Conservation (phyloP, 1,140 invertebrate species). For the Pseudoatta argentina region DNA sequence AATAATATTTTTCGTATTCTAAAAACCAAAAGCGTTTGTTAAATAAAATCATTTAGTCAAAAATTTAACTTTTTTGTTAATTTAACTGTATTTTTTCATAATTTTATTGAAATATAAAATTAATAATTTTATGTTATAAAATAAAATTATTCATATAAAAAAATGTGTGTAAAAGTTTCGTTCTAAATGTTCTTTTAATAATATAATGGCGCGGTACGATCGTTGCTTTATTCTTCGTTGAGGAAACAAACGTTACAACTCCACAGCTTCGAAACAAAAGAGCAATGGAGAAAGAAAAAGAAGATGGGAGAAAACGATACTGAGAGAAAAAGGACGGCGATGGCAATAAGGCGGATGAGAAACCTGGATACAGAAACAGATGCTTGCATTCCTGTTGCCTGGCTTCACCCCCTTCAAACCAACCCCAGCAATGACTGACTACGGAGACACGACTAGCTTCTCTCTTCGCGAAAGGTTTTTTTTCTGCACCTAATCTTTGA, state of each 20-base stretch:
- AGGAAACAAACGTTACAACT: constrained; percentile 52
- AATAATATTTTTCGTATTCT: neutral
- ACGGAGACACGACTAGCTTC: constrained; percentile 23
- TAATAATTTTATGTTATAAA: neutral
- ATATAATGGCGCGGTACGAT: constrained; percentile 40
- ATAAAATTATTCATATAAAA: constrained; percentile 5
- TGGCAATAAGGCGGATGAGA: constrained; percentile 72
- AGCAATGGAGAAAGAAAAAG: constrained; percentile 33
- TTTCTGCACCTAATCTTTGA: constrained; percentile 57
- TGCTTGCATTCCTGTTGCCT: constrained; percentile 67
- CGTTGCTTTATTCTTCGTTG: constrained; percentile 44
- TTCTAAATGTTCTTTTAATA: constrained; percentile 41
- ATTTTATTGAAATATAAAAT: neutral
- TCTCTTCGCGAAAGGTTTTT: constrained; percentile 43
- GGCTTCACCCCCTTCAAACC: constrained; percentile 66
- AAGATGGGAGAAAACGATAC: neutral
- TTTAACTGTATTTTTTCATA: neutral
- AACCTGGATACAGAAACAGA: constrained; percentile 70
- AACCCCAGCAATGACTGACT: constrained; percentile 65
- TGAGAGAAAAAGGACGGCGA: constrained; percentile 33
- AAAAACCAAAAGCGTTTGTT: neutral
- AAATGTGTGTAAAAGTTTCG: neutral
- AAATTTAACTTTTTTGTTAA: neutral
- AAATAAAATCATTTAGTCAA: neutral
- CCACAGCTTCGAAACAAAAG: constrained; percentile 53